These are phyloP conservation scores for Cuculus canorus DNA, from an alignment of 2,797 vertebrate species.

Conservation along the genomic window DNA sequence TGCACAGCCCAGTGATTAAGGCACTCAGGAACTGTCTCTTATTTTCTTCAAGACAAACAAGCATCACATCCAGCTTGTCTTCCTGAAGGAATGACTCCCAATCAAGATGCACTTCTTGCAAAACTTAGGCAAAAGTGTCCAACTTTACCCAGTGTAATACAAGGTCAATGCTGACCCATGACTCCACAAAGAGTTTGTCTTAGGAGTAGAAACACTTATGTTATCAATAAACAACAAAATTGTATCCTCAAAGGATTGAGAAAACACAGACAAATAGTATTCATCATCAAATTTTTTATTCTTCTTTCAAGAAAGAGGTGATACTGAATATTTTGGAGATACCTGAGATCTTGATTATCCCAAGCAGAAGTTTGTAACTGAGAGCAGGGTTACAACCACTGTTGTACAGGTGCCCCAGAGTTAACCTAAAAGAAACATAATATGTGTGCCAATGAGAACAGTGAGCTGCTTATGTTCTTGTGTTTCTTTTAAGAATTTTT, in stretches of 20 bases:
- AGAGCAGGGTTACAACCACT: background rate
- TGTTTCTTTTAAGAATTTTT: background rate
- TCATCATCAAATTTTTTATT: background rate
- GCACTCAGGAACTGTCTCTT: background rate
- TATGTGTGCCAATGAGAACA: background rate
- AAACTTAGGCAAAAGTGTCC: background rate
- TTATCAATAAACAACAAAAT: background rate
- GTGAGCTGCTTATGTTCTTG: background rate
- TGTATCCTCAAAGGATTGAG: background rate
- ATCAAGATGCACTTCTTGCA: background rate
- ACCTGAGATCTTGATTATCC: background rate
- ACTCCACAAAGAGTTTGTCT: background rate
- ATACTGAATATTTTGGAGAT: background rate
- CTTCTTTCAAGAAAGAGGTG: background rate
- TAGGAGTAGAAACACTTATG: background rate
- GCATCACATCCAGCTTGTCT: background rate
- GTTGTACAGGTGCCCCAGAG: background rate
- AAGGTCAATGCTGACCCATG: background rate
- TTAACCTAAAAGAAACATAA: background rate
- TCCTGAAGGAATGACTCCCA: background rate
- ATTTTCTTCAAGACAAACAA: background rate
- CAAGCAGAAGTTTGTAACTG: background rate
- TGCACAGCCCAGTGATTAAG: background rate
- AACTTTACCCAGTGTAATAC: background rate
- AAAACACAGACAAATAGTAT: background rate